Conservation (phyloP, 2,797 vertebrate genomes). For the Avahi laniger region DNA sequence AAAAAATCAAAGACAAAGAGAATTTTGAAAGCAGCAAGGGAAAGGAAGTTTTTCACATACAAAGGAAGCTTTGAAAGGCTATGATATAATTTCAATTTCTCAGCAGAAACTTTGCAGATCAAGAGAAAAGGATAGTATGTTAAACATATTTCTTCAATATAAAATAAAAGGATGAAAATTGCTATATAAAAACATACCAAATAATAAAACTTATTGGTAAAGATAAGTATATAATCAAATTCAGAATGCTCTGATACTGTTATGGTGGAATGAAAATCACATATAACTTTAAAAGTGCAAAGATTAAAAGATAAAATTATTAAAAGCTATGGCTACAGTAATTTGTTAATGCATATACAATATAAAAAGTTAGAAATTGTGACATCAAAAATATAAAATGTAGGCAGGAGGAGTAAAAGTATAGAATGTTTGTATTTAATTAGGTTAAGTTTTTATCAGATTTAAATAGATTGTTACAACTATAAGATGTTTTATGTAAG, state of each 20-base stretch:
- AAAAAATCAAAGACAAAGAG: not conserved
- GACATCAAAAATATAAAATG: not conserved
- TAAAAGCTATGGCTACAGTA: not conserved
- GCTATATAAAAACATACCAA: not conserved
- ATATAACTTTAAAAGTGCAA: not conserved
- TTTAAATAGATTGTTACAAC: not conserved
- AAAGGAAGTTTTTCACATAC: not conserved
- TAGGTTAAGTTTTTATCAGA: not conserved
- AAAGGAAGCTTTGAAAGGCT: not conserved
- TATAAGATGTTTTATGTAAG: not conserved
- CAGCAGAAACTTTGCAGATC: not conserved
- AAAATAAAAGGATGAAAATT: not conserved
- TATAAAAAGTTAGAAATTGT: not conserved
- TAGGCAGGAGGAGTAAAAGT: not conserved
- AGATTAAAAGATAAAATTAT: not conserved
- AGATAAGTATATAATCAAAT: not conserved
- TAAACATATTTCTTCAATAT: not conserved
- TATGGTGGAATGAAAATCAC: not conserved
- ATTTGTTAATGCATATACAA: not conserved
- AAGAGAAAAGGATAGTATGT: not conserved
- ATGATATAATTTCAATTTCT: not conserved
- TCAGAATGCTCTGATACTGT: not conserved
- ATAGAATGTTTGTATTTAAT: not conserved
- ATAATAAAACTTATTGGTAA: not conserved
- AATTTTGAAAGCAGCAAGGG: not conserved